Evolutionary conservation across 2,113 vertebrate genomes (phyloP).

Genomic region (Callionymus lyra): DNA sequence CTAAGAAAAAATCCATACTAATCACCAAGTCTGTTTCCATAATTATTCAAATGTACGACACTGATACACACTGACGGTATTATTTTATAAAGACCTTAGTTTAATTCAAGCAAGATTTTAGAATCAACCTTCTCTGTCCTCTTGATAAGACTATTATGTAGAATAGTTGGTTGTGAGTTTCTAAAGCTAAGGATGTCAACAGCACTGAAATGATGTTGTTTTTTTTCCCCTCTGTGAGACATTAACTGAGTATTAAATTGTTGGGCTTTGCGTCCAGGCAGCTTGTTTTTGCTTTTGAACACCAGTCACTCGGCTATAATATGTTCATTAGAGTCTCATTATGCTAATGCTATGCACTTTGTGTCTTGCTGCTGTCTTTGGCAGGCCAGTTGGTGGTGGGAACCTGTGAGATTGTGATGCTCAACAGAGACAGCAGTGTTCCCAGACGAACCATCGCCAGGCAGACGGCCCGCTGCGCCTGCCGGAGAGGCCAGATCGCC

Average conservation of each 20-base stretch:
- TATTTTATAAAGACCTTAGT: too few species aligned
- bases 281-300: constrained; percentile 10
- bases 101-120: too few species aligned
- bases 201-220: constrained; percentile 3
- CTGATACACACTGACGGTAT: too few species aligned
- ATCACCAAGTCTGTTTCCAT: too few species aligned
- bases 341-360: constrained; percentile 28
- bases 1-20: too few species aligned
- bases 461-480: constrained; percentile 78
- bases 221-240: not conserved
- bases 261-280: not conserved
- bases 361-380: constrained; percentile 24
- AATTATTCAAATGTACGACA: too few species aligned
- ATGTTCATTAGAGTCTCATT: constrained; percentile 32
- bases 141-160: too few species aligned
- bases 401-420: constrained; percentile 76
- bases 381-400: constrained; percentile 76
- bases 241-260: constrained; percentile 13
- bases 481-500: constrained; percentile 74
- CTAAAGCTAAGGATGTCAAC: constrained; percentile 1
- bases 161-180: too few species aligned
- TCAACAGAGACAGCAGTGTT: constrained; percentile 76
- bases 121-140: too few species aligned
- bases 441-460: constrained; percentile 71
- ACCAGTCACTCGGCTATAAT: constrained; percentile 28